Evolutionary conservation across 2,113 vertebrate species (phyloP), one percentile per base, ranked within the genome.

Genomic region (Scatophagus argus): DNA sequence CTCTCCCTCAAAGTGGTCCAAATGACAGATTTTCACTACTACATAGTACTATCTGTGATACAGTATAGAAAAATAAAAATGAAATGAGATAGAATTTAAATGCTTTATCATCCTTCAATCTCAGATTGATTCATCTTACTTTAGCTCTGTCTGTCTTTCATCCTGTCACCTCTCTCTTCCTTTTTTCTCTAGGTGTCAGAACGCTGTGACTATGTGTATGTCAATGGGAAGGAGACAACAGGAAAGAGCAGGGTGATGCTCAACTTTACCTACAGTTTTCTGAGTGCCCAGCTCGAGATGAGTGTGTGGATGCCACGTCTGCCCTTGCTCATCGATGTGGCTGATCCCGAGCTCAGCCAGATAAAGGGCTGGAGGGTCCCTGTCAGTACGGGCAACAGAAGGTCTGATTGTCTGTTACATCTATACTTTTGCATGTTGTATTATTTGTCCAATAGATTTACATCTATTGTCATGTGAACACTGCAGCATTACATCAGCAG

Each of bases 321-420:
- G 32, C 98, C 98, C 2, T 94, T 99, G 52, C 93, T 97, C 83
- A 96, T 99, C 0, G 96, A 99, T 21, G 93, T 99, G 55, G 96
- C 97, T 0, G 97, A 99, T 93, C 95, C 97, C 0, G 98, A 99
- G 46, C 97, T 99, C 59, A 99, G 96, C 90, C 98, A 99, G 87
- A 96, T 99, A 81, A 99, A 97, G 66, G 97, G 97, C 86, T 99
- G 98, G 98, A 77, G 94, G 46, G 96, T 99, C 17, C 98, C 98
- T 0, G 74, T 95, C 0, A 79, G 90, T 25, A 73, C 87, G 21
- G 94, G 86, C 81, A 96, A 91, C 83, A 89, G 85, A 32, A 94
- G 94, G 94, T 94, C 12, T n/a, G 6, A 11, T 17, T 23, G 25
- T 58, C 10, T 27, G 1, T 25, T 34, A 21, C 36, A 25, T n/a